These are phyloP conservation scores for Drosophila emarginata DNA, from an alignment of 2,888 invertebrate species.

Conservation along the genomic window DNA sequence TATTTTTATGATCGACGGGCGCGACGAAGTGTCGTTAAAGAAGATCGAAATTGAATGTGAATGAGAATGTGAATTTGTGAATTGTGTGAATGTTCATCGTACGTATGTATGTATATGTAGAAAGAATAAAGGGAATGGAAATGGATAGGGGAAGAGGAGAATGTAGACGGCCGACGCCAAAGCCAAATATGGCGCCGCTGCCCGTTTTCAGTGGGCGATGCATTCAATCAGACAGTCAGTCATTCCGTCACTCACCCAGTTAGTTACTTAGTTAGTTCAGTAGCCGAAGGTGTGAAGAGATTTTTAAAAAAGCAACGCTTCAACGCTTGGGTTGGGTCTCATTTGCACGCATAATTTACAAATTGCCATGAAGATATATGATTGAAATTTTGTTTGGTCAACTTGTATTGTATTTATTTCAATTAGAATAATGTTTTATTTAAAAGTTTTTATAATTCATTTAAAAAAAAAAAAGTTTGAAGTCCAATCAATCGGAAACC, in stretches of 20 bases:
- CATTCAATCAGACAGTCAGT: constrained; percentile 4
- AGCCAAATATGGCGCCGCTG: constrained; percentile 66
- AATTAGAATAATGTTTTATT: too few relatives aligned
- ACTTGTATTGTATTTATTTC: too few relatives aligned
- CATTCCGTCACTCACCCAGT: not conserved
- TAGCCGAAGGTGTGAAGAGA: constrained; percentile 56
- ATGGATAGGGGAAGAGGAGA: not conserved
- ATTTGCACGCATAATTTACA: constrained; percentile 31
- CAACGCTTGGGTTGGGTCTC: constrained; percentile 2
- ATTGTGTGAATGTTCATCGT: constrained; percentile 11
- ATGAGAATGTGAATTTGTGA: constrained; percentile 44
- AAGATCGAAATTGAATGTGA: constrained; percentile 73
- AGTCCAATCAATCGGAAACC: too few relatives aligned
- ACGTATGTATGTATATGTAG: not conserved
- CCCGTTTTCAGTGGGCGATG: constrained; percentile 31
- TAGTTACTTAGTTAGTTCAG: constrained; percentile 20
- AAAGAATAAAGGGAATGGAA: constrained; percentile 1
- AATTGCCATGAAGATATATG: not conserved
- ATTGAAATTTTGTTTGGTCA: too few relatives aligned
- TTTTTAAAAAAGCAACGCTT: constrained; percentile 26
- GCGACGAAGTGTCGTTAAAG: constrained; percentile 65
- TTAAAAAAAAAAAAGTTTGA: too few relatives aligned
- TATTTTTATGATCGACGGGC: constrained; percentile 56
- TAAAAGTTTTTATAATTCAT: too few relatives aligned
- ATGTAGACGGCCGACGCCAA: constrained; percentile 23